Evolutionary conservation across 2,888 invertebrate genomes (phyloP), one percentile per base, ranked within the genome.

Genomic region (Beris morrisii): DNA sequence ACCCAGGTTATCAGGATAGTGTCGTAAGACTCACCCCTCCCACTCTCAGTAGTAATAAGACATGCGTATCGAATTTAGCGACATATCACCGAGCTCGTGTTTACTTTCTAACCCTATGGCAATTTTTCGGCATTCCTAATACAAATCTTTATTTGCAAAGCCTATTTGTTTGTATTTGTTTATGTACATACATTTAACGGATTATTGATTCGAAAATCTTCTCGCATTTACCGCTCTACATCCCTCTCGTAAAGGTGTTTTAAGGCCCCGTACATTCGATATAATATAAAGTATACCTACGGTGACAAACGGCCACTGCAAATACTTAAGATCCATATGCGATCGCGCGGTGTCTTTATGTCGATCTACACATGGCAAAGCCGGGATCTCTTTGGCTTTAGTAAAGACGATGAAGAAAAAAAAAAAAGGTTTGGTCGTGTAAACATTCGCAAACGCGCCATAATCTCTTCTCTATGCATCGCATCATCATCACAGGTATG

Each of bases 171-270:
- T 50, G 38, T 64, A 55, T 66, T 64, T 66, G 48, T 64, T 66
- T 69, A 64, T 69, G 58, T 66, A 58, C 68, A 64, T 55, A 64
- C 68, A 55, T 69, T 66, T 69, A 59, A 64, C 69, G 66, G 69
- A 66, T 69, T 69, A 64, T 58, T 56, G 64, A 66, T 63, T 64
- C 9, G 52, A 52, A 50, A 61, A 38, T 43, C 22, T 38, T 13
- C 13, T 44, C 28, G 43, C 52, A n/a, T 61, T 38, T 50, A 11
- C 30, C 61, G 61, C 61, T 32, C 38, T n/a, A 13, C 55, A 43
- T 43, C 13, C 9, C 9, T 15, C 15, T 13, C 15, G 38, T 12
- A 28, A 61, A 61, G 61, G 61, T 61, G 52, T 31, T 61, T 61
- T 28, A 61, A 61, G 22, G 32, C n/a, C 46, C 22, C 38, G 15